Evolutionary conservation across 2,797 vertebrate species (phyloP).

Genomic region (Petrocephalus sullivani): DNA sequence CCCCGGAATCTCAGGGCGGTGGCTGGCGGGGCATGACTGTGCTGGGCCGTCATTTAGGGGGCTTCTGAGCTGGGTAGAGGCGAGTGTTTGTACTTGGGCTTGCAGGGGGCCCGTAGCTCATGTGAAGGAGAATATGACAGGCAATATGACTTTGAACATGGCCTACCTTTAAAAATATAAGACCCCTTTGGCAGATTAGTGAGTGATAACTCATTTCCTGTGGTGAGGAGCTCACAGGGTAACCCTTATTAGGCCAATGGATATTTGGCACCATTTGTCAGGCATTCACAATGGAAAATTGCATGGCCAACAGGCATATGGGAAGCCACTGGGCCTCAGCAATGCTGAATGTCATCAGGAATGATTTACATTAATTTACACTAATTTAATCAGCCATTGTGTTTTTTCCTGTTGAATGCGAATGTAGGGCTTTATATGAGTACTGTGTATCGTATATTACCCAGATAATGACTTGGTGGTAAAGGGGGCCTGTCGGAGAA

Average conservation of each 20-base stretch:
- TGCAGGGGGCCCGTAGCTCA: neutral
- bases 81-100: neutral
- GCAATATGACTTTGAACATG: neutral
- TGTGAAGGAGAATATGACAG: neutral
- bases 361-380: neutral
- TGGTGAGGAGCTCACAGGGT: neutral
- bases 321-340: neutral
- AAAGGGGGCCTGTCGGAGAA: neutral
- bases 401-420: neutral
- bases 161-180: neutral
- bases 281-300: neutral
- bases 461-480: neutral
- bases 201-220: neutral
- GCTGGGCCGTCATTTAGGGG: neutral
- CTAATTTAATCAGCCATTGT: neutral
- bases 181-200: neutral
- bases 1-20: neutral
- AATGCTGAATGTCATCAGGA: neutral
- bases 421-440: neutral
- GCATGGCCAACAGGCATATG: neutral
- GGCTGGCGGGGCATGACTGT: neutral
- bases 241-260: neutral
- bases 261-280: too few species aligned
- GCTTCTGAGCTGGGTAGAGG: neutral
- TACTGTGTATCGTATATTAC: neutral